Conservation (phyloP, 2,113 vertebrate species). For the Mustela nigripes region DNA sequence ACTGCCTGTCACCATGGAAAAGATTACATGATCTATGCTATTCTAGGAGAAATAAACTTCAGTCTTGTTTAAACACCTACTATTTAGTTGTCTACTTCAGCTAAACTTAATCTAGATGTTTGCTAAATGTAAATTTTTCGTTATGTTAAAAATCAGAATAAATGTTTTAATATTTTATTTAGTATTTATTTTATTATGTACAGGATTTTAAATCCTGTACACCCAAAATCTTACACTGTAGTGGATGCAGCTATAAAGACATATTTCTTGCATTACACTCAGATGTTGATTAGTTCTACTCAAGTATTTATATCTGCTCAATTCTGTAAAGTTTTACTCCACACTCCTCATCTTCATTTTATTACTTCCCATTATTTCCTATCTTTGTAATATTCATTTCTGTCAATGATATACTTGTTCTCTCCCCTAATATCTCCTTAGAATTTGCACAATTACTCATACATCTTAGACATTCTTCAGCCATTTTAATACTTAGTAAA, state of each 20-base stretch:
- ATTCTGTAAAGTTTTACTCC: slow-evolving; percentile 1
- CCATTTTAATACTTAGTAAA: slow-evolving; percentile 18
- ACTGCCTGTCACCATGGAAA: neutral
- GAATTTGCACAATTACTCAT: slow-evolving; percentile 9
- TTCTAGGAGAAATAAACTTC: slow-evolving; percentile 3
- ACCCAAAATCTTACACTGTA: slow-evolving; percentile 1
- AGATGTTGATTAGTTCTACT: neutral
- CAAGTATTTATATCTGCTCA: slow-evolving; percentile 18
- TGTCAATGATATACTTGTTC: neutral
- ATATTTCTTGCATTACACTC: neutral
- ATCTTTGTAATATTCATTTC: neutral
- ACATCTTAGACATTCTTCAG: neutral
- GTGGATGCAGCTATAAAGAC: neutral
- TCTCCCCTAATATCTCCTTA: neutral
- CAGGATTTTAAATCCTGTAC: neutral
- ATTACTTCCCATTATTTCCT: neutral
- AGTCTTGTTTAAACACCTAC: neutral
- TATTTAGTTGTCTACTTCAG: slow-evolving; percentile 9
- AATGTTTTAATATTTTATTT: neutral
- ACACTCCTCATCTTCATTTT: neutral
- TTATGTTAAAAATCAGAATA: neutral
- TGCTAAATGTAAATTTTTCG: neutral
- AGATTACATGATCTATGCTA: neutral
- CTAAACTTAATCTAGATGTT: neutral
- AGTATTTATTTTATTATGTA: neutral